Evolutionary conservation across 2,113 vertebrate genomes (phyloP).

Genomic region (Apodemus speciosus): DNA sequence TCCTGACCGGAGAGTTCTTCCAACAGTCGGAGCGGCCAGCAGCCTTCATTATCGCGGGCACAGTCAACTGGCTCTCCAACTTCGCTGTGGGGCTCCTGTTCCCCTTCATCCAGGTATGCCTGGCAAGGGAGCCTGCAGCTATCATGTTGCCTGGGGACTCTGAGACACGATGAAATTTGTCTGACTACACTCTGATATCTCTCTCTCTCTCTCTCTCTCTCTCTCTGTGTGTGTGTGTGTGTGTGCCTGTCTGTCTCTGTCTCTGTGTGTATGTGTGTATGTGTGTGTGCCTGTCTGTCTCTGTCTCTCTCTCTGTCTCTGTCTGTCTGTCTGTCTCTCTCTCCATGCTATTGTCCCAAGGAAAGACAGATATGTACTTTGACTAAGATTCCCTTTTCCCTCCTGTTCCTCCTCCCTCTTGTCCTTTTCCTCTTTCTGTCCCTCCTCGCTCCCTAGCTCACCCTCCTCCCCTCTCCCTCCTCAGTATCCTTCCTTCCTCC

Average conservation of each 20-base stretch:
- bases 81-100: constrained; percentile 94
- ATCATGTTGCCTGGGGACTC: rapidly evolving
- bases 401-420: not conserved
- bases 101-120: constrained; percentile 94
- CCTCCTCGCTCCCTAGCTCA: not conserved
- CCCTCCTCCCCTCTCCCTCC: not conserved
- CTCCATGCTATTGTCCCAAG: not conserved
- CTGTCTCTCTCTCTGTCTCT: no score
- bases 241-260: no score
- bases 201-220: not conserved
- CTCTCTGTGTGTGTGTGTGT: no score
- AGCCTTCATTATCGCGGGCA: constrained; percentile 93
- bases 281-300: no score
- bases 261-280: no score
- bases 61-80: constrained; percentile 94
- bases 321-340: no score
- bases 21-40: constrained; percentile 92
- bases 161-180: not conserved
- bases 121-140: rapidly evolving
- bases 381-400: not conserved
- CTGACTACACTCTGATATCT: not conserved
- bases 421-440: no score
- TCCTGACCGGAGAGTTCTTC: constrained; percentile 94
- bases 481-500: not conserved
- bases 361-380: not conserved